Evolutionary conservation across 2,113 vertebrate species (phyloP).

Genomic region (Lipophrys pholis): DNA sequence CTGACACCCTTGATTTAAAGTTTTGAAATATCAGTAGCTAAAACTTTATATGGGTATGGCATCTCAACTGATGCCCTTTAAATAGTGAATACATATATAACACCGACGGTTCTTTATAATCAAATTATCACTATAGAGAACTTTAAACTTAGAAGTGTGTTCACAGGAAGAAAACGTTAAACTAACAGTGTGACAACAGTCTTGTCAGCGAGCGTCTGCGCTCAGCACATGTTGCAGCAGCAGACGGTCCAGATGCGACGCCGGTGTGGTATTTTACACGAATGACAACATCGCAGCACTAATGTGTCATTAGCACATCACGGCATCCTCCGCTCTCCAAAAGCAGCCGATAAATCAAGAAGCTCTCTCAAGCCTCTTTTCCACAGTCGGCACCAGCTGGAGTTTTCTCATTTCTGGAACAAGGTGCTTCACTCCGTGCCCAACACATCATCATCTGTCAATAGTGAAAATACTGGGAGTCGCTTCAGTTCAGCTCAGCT

Average conservation of each 20-base stretch:
- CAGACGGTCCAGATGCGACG: slow-evolving; percentile 3
- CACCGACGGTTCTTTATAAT: background rate
- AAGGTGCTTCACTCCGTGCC: too few species aligned
- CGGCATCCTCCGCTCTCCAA: slow-evolving; percentile 9
- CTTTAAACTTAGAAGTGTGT: background rate
- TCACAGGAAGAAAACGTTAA: background rate
- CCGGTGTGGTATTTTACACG: slow-evolving; percentile 44
- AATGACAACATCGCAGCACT: slow-evolving; percentile 40
- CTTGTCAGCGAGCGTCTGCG: background rate
- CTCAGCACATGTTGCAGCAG: background rate
- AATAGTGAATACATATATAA: too few species aligned
- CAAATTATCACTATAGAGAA: background rate
- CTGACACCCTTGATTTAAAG: too few species aligned
- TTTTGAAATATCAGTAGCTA: too few species aligned
- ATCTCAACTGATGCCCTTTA: too few species aligned
- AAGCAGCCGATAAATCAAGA: slow-evolving; percentile 16
- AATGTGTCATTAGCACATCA: slow-evolving; percentile 1
- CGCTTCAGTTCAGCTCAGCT: too few species aligned
- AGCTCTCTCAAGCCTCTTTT: background rate
- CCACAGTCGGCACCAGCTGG: too few species aligned
- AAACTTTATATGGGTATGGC: too few species aligned
- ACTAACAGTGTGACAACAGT: background rate
- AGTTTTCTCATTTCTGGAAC: too few species aligned
- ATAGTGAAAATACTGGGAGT: too few species aligned
- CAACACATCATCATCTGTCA: too few species aligned